These are phyloP conservation scores for Pollimyrus isidori DNA, from an alignment of 2,113 vertebrate genomes.

Conservation along the genomic window DNA sequence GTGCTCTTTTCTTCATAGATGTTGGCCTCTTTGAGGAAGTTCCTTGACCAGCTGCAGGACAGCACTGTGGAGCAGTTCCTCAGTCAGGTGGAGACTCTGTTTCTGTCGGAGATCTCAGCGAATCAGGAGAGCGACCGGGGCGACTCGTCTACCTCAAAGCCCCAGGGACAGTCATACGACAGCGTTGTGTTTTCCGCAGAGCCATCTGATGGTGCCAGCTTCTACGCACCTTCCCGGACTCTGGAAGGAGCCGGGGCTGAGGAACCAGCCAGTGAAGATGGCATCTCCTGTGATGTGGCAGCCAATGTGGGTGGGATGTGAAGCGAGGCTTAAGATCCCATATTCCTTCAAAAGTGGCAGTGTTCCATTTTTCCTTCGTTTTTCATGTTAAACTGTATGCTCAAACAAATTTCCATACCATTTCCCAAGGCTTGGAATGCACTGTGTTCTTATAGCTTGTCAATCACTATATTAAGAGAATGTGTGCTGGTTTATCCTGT, in stretches of 20 bases:
- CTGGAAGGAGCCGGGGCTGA: not conserved
- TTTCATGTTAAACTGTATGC: not conserved
- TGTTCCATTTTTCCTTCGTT: not conserved
- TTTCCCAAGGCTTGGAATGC: not conserved
- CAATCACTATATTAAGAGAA: not conserved
- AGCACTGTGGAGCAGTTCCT: constrained; percentile 75
- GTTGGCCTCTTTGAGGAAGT: constrained; percentile 79
- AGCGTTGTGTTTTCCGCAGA: not conserved
- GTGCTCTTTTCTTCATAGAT: constrained; percentile 59
- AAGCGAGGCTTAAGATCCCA: not conserved
- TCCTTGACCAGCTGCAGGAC: constrained; percentile 70
- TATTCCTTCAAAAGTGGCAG: not conserved
- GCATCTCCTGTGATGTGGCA: not conserved
- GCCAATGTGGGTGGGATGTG: not conserved
- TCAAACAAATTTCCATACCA: not conserved
- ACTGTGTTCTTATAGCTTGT: not conserved
- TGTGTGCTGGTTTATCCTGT: not conserved
- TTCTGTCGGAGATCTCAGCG: constrained; percentile 69
- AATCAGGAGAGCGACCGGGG: constrained; percentile 44
- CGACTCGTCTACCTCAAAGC: constrained; percentile 36
- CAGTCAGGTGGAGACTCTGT: constrained; percentile 77
- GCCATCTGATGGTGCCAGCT: not conserved
- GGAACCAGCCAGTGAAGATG: not conserved
- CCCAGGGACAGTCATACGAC: not conserved
- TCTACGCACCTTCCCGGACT: no score